A percentile compares a stretch with the other conserved stretches of the same genome.
These are phyloP conservation scores for Acrocyrtus sp. DNA, from an alignment of 2,888 invertebrate genomes.

Conservation along the genomic window DNA sequence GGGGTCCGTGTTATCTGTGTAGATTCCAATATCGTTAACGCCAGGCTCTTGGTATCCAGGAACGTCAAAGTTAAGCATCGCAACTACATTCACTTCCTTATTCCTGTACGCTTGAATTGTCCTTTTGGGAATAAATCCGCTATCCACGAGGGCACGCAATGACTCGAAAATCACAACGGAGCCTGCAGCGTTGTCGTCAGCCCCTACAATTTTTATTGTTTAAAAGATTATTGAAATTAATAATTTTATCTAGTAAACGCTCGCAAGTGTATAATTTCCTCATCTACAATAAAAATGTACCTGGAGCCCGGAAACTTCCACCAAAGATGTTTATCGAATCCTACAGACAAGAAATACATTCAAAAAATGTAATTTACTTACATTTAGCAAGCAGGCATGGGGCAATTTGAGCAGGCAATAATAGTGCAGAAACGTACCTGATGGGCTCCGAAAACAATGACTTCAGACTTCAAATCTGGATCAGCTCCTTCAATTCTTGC, in stretches of 20 bases:
- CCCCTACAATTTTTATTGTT: constrained; percentile 25
- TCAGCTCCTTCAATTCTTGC: constrained; percentile 43
- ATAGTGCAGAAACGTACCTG: constrained; percentile 11
- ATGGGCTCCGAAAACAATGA: constrained; percentile 53
- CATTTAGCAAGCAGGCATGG: too few species aligned
- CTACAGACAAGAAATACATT: background rate
- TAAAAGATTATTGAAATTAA: too few species aligned
- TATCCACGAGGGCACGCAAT: constrained; percentile 30
- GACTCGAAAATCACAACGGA: constrained; percentile 41
- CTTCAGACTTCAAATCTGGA: constrained; percentile 18
- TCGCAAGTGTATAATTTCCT: too few species aligned
- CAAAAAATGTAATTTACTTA: background rate
- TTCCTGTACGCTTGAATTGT: too few species aligned
- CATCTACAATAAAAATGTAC: too few species aligned
- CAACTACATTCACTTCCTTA: background rate
- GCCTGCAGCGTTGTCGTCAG: constrained; percentile 51
- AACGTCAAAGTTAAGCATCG: constrained; percentile 29
- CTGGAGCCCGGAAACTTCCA: constrained; percentile 7
- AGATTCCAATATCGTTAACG: constrained; percentile 17
- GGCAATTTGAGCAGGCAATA: background rate
- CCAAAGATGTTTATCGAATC: constrained; percentile 26
- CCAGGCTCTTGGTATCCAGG: constrained; percentile 27
- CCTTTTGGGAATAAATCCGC: constrained; percentile 34
- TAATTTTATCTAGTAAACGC: too few species aligned
- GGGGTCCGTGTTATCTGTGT: constrained; percentile 30